A percentile compares a stretch with the other conserved stretches of the same genome.
Conservation (phyloP, 2,888 invertebrate species). For the Monochamus alternatus region DNA sequence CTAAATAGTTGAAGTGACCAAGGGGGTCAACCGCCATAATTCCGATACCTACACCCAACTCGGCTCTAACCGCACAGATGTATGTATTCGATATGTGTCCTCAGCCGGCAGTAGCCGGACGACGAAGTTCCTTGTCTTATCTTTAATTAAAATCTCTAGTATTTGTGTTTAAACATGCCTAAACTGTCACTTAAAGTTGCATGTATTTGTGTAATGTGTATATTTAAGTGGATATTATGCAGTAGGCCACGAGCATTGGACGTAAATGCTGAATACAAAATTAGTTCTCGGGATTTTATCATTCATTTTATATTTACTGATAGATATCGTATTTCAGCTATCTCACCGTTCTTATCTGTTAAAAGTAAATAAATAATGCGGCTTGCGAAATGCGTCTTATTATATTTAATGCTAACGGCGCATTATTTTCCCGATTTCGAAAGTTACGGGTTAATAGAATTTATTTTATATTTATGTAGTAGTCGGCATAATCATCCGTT, state of each 20-base stretch:
- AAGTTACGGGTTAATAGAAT: constrained; percentile 24
- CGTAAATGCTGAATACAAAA: constrained; percentile 58
- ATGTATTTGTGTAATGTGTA: constrained; percentile 65
- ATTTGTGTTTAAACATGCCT: constrained; percentile 65
- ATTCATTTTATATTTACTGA: constrained; percentile 54
- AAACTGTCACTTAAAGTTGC: constrained; percentile 64
- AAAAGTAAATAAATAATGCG: constrained; percentile 42
- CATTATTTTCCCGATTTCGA: constrained; percentile 27
- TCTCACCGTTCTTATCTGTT: constrained; percentile 48
- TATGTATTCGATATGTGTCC: constrained; percentile 13
- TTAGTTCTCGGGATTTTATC: constrained; percentile 56
- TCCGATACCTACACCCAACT: constrained; percentile 5
- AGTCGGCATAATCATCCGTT: constrained; percentile 12
- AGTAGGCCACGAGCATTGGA: constrained; percentile 60
- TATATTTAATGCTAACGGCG: constrained; percentile 34
- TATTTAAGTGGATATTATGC: constrained; percentile 64
- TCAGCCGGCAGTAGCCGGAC: constrained; percentile 45
- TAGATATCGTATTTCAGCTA: constrained; percentile 53
- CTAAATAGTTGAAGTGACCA: constrained; percentile 11
- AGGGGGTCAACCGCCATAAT: constrained; percentile 28
- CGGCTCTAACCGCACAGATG: background rate
- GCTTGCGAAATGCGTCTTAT: constrained; percentile 45
- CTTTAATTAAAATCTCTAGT: constrained; percentile 66
- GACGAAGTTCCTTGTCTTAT: constrained; percentile 60
- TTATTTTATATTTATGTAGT: constrained; percentile 7